Conservation (phyloP, 2,797 vertebrate genomes). For the Gymnocypris eckloni region DNA sequence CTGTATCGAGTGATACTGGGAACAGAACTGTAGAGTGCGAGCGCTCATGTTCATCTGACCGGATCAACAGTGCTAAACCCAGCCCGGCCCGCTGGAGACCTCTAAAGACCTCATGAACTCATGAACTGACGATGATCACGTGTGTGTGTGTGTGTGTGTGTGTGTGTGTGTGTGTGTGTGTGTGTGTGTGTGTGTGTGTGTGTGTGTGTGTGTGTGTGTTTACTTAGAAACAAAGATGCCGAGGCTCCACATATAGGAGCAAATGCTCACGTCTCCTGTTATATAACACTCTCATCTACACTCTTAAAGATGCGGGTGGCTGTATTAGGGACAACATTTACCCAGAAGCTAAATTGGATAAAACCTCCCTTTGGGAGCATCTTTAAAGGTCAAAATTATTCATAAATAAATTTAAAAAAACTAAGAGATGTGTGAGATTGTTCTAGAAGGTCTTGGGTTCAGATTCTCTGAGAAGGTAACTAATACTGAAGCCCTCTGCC, state of each 20-base stretch:
- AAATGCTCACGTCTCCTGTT: neutral
- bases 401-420: neutral
- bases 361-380: slow-evolving; percentile 5
- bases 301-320: neutral
- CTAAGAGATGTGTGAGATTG: slow-evolving; percentile 11
- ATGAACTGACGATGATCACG: neutral
- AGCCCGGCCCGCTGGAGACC: neutral
- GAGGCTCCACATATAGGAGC: neutral
- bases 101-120: neutral
- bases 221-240: slow-evolving; percentile 13
- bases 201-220: neutral
- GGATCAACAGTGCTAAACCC: slow-evolving; percentile 9
- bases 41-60: slow-evolving; percentile 5
- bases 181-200: no score
- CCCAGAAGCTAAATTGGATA: neutral
- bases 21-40: neutral
- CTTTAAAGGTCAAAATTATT: slow-evolving; percentile 4
- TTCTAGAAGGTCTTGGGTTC: slow-evolving; percentile 13
- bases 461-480: slow-evolving; percentile 15
- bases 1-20: slow-evolving; percentile 19
- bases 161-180: no score
- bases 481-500: neutral
- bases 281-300: neutral
- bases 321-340: neutral
- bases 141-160: neutral